Percentiles rank a stretch among this genome's conserved stretches.
Conservation (phyloP, 2,113 vertebrate species). For the Bungarus multicinctus region DNA sequence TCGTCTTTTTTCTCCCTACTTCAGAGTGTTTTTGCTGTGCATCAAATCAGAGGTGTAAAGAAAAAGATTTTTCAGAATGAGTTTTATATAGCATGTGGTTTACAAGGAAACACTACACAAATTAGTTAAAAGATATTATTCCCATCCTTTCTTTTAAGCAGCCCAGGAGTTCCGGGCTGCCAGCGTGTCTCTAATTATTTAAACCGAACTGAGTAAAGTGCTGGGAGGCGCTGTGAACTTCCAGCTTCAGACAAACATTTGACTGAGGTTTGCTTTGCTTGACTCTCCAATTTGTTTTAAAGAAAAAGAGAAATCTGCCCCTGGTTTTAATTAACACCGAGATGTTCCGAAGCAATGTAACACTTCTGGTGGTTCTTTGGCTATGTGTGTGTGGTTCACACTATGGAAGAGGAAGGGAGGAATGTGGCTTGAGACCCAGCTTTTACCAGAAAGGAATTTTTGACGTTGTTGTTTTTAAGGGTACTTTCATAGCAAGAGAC, state of each 20-base stretch:
- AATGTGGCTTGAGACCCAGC: constrained; percentile 14
- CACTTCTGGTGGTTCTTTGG: constrained; percentile 11
- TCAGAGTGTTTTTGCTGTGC: not conserved
- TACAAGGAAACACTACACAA: not conserved
- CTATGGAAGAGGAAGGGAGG: constrained; percentile 3
- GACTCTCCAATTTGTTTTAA: constrained; percentile 28
- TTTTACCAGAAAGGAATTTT: constrained; percentile 25
- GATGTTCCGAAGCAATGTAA: constrained; percentile 36
- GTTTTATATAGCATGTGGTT: not conserved
- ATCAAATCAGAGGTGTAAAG: not conserved
- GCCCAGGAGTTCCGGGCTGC: constrained; percentile 6
- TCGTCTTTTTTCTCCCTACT: not conserved
- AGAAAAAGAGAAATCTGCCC: not conserved
- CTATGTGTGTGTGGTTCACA: constrained; percentile 37
- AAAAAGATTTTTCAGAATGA: not conserved
- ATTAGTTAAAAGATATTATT: constrained; percentile 26
- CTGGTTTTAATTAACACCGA: constrained; percentile 47
- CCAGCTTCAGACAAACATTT: constrained; percentile 33
- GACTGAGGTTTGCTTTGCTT: constrained; percentile 46
- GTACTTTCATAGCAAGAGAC: not conserved
- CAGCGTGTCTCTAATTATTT: constrained; percentile 33
- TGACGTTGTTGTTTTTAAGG: not conserved
- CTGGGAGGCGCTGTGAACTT: constrained; percentile 39
- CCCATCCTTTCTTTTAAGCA: constrained; percentile 12
- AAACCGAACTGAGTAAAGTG: constrained; percentile 49